Evolutionary conservation across 2,888 invertebrate species (phyloP), one percentile per base, ranked within the genome.

Genomic region (Trichogramma evanescens): DNA sequence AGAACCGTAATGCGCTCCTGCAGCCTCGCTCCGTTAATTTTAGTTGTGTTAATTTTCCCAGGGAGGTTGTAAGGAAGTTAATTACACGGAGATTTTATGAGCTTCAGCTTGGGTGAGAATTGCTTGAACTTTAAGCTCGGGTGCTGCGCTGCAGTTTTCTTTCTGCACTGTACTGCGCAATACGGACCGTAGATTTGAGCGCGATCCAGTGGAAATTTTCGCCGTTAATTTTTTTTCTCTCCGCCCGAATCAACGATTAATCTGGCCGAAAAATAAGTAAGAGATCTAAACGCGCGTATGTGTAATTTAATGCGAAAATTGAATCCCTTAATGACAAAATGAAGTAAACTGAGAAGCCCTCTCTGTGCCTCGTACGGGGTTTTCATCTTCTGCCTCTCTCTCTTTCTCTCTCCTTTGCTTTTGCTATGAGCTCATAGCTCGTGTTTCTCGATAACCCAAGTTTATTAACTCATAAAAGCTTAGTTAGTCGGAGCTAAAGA

Each of bases 391-490:
- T 5, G 45, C 41, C 5, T 10, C 26, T 44, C 38, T n/a, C 44
- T 10, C 26, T 10, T 8, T 26, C 10, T 44, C 26, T 50, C n/a
- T 26, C 10, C 1, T n/a, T 13, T 10, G 9, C 4, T 52, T 42
- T 26, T 6, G 26, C 40, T 43, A 6, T 51, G n/a, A 46, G 3
- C 46, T n/a, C 10, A 46, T n/a, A 46, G 46, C n/a, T 70, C 69
- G 71, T 74, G 74, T 72, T 74, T 72, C 72, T 72, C 75, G 76
- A 76, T 76, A 76, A 75, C 72, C 71, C 74, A 71, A 75, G 75
- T 75, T 26, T 75, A 76, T 75, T 75, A 76, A 76, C 74, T 76
- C 74, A 76, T 76, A 76, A 76, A 76, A 71, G 74, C 72, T 68
- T 70, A 73, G 75, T 73, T 75, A 72, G 72, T 70, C 71, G 61